Evolutionary conservation across 2,797 vertebrate species (phyloP).

Genomic region (Pitangus sulphuratus): DNA sequence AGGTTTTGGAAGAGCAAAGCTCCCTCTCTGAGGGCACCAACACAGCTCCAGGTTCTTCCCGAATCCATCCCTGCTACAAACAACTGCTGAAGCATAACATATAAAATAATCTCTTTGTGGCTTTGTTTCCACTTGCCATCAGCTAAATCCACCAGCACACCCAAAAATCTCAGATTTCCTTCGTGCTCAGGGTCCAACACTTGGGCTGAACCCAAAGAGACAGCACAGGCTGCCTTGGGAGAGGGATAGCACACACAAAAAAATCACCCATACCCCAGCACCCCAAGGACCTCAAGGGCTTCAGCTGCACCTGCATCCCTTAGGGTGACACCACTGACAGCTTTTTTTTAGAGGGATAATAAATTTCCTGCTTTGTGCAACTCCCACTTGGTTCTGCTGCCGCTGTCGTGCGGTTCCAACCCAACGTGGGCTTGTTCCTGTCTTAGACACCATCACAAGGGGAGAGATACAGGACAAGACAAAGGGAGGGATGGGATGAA

Average conservation of each 20-base stretch:
- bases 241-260: not conserved
- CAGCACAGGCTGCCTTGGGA: not conserved
- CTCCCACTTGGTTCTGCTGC: constrained; percentile 17
- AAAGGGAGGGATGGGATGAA: not conserved
- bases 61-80: too few species aligned
- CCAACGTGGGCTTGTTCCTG: constrained; percentile 32
- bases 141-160: not conserved
- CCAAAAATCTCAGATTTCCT: not conserved
- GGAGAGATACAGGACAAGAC: not conserved
- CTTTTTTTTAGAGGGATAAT: not conserved
- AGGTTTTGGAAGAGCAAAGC: not conserved
- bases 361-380: not conserved
- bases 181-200: not conserved
- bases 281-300: not conserved
- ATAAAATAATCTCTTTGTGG: too few species aligned
- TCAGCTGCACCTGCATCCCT: not conserved
- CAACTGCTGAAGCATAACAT: too few species aligned
- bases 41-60: not conserved
- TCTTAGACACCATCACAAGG: constrained; percentile 4
- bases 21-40: not conserved
- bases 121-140: not conserved
- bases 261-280: not conserved
- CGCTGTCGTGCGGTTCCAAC: not conserved
- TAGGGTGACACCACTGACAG: not conserved
- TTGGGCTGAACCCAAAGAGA: not conserved